These are phyloP conservation scores for Zophobas morio DNA, from an alignment of 1,140 invertebrate species.

Conservation along the genomic window DNA sequence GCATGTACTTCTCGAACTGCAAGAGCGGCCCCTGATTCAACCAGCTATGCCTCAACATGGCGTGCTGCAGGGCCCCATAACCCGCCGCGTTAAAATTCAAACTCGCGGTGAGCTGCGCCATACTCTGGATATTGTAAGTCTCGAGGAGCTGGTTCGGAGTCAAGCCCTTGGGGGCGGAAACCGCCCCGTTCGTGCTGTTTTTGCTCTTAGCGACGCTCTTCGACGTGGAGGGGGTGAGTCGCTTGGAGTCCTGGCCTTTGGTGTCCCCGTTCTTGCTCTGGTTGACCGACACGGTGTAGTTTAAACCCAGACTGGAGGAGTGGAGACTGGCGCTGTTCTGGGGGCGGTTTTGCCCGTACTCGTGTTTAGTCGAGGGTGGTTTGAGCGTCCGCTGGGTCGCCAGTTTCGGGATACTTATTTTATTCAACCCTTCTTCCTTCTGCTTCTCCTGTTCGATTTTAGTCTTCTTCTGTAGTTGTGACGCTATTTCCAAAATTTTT, in stretches of 20 bases:
- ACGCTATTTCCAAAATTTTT: constrained; percentile 64
- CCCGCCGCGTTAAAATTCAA: constrained; percentile 61
- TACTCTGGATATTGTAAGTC: constrained; percentile 66
- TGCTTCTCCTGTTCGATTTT: constrained; percentile 59
- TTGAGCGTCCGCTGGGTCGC: constrained; percentile 49
- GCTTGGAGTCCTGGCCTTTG: background rate
- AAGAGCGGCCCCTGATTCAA: constrained; percentile 59
- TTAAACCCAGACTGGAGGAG: constrained; percentile 63
- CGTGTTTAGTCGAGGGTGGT: constrained; percentile 37
- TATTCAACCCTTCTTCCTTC: constrained; percentile 25
- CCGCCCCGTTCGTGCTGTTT: background rate
- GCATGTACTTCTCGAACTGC: constrained; percentile 66
- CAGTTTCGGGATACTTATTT: constrained; percentile 47
- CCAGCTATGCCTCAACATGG: constrained; percentile 64
- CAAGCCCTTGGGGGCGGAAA: constrained; percentile 21
- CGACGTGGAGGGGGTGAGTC: background rate
- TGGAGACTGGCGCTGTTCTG: constrained; percentile 62
- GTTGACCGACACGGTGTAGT: constrained; percentile 65
- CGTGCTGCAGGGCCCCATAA: constrained; percentile 61
- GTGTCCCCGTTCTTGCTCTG: constrained; percentile 44
- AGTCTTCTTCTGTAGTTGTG: constrained; percentile 62
- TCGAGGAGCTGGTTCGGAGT: constrained; percentile 64
- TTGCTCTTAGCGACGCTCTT: constrained; percentile 8
- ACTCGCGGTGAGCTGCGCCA: constrained; percentile 64
- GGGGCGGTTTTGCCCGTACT: constrained; percentile 48